Percentiles rank a stretch among this genome's conserved stretches.
Evolutionary conservation across 2,113 vertebrate genomes (phyloP).

Genomic region (Misgurnus anguillicaudatus): DNA sequence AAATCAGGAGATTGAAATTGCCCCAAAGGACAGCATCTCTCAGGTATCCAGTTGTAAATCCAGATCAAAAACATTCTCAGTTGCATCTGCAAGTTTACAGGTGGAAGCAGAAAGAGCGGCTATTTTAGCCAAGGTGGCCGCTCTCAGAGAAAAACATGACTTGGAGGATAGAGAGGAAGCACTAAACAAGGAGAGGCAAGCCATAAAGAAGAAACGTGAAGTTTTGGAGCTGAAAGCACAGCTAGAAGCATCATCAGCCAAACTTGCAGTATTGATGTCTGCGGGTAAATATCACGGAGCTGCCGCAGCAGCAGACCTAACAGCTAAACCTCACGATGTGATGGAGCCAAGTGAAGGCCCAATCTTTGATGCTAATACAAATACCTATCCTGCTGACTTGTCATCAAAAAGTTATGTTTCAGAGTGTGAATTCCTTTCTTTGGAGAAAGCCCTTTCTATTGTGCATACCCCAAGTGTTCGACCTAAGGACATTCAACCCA

Average conservation of each 20-base stretch:
- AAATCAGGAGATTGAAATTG: background rate
- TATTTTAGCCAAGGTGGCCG: background rate
- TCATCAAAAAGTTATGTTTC: conserved; percentile 10
- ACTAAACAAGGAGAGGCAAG: background rate
- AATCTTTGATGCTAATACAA: background rate
- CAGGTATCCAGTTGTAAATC: background rate
- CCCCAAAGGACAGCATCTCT: background rate
- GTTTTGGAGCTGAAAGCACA: conserved; percentile 23
- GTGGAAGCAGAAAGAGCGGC: conserved; percentile 16
- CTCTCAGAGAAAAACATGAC: conserved; percentile 8
- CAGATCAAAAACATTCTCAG: background rate
- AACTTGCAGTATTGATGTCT: background rate
- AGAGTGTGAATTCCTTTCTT: conserved; percentile 16
- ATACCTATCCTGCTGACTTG: conserved; percentile 2
- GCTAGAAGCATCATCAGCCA: conserved; percentile 10
- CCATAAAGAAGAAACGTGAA: conserved; percentile 14
- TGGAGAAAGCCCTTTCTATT: conserved; percentile 19
- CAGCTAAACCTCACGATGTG: background rate
- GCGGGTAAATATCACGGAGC: background rate
- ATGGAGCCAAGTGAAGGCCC: background rate
- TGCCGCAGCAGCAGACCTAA: background rate
- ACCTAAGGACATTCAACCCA: background rate
- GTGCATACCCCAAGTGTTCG: conserved; percentile 12
- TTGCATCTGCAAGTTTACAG: background rate
- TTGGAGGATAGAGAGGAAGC: conserved; percentile 13